phyloP scores from a whole-genome alignment of 2,797 vertebrate species.

The Podarcis siculus region DNA sequence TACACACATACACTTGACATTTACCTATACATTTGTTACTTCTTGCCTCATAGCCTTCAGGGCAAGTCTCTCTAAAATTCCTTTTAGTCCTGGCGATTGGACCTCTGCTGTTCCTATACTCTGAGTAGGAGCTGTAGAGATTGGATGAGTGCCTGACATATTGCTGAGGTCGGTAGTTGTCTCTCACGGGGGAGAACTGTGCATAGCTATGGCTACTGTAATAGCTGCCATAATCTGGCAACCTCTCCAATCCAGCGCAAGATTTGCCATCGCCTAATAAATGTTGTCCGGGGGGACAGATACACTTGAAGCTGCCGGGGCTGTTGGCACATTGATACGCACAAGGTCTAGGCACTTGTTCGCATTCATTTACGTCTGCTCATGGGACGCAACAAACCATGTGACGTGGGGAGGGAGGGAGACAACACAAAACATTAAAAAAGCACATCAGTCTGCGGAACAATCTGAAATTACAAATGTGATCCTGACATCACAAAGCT shows the following conservation, averaged over 20 bases:
- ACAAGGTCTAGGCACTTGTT: constrained; percentile 90
- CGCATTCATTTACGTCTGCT: constrained; percentile 98
- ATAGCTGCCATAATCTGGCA: constrained; percentile 86
- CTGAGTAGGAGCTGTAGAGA: constrained; percentile 88
- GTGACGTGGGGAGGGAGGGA: constrained; percentile 67
- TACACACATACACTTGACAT: constrained; percentile 71
- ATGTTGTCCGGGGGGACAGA: constrained; percentile 91
- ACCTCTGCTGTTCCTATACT: constrained; percentile 84
- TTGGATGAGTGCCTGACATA: constrained; percentile 93
- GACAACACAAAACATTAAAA: constrained; percentile 77
- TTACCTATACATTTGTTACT: constrained; percentile 92
- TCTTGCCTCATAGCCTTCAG: constrained; percentile 87
- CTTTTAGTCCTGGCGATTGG: constrained; percentile 82
- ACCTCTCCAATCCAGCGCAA: constrained; percentile 93
- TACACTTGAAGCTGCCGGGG: constrained; percentile 95
- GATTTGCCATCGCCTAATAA: constrained; percentile 96
- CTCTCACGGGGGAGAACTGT: constrained; percentile 83
- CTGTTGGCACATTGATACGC: constrained; percentile 93
- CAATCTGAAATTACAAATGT: constrained; percentile 55
- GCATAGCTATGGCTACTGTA: constrained; percentile 87
- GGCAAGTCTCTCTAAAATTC: constrained; percentile 85
- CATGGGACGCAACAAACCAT: constrained; percentile 76
- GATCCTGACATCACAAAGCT: constrained; percentile 31
- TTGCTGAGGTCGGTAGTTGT: constrained; percentile 82
- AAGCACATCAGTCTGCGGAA: constrained; percentile 79